Conservation (phyloP, 2,888 invertebrate species). For the Ormyrus nitidulus region DNA sequence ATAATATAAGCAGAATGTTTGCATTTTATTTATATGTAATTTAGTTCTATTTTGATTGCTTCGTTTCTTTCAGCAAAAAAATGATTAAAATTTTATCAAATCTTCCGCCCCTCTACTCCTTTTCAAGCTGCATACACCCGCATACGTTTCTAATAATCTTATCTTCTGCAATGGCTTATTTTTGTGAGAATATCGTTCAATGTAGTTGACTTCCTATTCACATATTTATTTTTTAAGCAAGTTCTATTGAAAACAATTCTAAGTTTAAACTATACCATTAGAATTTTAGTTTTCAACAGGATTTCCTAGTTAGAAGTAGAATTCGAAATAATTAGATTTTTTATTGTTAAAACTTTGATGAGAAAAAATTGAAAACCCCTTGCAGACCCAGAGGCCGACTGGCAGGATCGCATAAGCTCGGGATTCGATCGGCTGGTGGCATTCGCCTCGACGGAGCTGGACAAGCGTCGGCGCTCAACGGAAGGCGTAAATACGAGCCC, state of each 20-base stretch:
- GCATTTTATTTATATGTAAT: constrained; percentile 20
- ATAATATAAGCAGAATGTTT: constrained; percentile 28
- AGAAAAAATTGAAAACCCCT: constrained; percentile 38
- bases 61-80: constrained; percentile 42
- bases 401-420: constrained; percentile 95
- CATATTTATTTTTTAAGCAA: constrained; percentile 33
- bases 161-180: constrained; percentile 69
- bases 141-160: constrained; percentile 43
- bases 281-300: constrained; percentile 43
- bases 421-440: constrained; percentile 96
- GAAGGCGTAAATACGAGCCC: constrained; percentile 91
- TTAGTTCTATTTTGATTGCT: constrained; percentile 45
- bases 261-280: not conserved
- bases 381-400: constrained; percentile 88
- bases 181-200: constrained; percentile 69
- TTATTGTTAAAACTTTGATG: too few relatives aligned
- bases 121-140: constrained; percentile 55
- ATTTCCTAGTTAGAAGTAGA: constrained; percentile 2
- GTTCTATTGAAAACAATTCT: constrained; percentile 43
- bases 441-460: constrained; percentile 93
- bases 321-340: too few relatives aligned
- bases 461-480: constrained; percentile 88
- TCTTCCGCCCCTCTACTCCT: constrained; percentile 39
- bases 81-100: constrained; percentile 28
- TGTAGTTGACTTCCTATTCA: constrained; percentile 44